phyloP scores from a whole-genome alignment of 2,797 vertebrate genomes.

The Trichosurus vulpecula region DNA sequence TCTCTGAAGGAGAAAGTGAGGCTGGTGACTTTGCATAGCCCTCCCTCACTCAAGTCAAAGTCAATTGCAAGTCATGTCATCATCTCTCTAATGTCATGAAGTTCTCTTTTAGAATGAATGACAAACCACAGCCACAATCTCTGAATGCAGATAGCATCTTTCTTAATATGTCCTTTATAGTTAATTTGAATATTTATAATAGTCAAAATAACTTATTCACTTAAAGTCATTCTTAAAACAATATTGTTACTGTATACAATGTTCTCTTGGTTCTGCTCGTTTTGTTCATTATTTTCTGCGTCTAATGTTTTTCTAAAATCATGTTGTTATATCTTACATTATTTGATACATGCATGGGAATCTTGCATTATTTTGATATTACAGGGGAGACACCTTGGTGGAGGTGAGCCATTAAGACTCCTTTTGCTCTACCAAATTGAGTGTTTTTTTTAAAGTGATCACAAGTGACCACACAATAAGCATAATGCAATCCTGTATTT shows the following conservation, averaged over 20 bases:
- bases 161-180: not conserved
- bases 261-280: not conserved
- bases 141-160: not conserved
- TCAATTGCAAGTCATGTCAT: no score
- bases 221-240: not conserved
- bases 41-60: no score
- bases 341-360: no score
- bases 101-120: no score
- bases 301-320: not conserved
- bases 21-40: no score
- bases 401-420: not conserved
- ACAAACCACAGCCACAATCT: no score
- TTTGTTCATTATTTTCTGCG: not conserved
- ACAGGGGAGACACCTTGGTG: not conserved
- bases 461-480: not conserved
- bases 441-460: not conserved
- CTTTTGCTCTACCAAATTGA: not conserved
- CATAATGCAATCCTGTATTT: not conserved
- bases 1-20: no score
- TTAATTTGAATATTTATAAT: not conserved
- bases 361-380: no score
- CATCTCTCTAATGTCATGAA: no score
- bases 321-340: not conserved
- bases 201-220: not conserved
- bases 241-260: not conserved